phyloP scores from a whole-genome alignment of 1,140 invertebrate species.

The Charaxes varanes region DNA sequence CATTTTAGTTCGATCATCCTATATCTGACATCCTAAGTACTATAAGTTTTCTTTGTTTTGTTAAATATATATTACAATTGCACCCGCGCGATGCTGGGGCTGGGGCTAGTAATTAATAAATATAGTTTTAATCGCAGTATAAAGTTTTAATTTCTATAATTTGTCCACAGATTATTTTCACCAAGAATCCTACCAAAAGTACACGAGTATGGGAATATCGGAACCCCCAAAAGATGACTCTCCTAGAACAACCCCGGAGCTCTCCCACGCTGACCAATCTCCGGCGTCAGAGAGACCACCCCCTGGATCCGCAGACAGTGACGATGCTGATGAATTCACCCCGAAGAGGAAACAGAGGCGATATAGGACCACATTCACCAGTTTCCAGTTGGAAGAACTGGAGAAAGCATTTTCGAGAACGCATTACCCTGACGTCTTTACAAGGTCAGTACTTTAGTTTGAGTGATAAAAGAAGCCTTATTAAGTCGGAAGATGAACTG shows the following conservation, averaged over 20 bases:
- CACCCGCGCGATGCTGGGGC: no score
- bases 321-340: conserved; percentile 86
- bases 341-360: conserved; percentile 93
- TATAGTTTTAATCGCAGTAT: no score
- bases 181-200: conserved; percentile 50
- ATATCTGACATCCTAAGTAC: no score
- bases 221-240: conserved; percentile 75
- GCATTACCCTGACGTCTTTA: conserved; percentile 98
- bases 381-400: conserved; percentile 95
- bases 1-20: no score
- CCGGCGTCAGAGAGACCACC: conserved; percentile 62
- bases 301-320: conserved; percentile 78
- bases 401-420: conserved; percentile 98
- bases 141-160: no score
- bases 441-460: conserved; percentile 78
- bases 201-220: conserved; percentile 77
- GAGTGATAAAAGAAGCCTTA: no score
- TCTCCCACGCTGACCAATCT: conserved; percentile 49
- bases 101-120: no score
- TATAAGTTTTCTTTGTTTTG: no score
- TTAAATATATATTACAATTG: no score
- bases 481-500: no score
- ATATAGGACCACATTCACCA: conserved; percentile 95
- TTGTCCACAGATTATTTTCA: conserved; percentile 45
- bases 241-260: conserved; percentile 70